Evolutionary conservation across 2,113 vertebrate species (phyloP).

Genomic region (Ammodytes marinus): DNA sequence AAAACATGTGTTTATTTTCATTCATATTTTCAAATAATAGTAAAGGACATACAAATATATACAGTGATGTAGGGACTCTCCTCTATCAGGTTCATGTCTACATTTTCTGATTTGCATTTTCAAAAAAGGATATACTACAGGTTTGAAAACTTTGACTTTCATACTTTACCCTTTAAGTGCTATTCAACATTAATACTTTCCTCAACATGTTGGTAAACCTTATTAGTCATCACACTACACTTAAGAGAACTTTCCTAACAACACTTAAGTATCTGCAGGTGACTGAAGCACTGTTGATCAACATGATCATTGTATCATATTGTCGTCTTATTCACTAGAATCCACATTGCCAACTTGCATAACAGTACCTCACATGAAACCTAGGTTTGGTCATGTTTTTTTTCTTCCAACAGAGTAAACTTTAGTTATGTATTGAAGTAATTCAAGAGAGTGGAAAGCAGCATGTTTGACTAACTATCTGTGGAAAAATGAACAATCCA

Average conservation of each 20-base stretch:
- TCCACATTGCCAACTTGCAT: slow-evolving; percentile 26
- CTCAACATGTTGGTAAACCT: slow-evolving; percentile 19
- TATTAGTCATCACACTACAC: slow-evolving; percentile 17
- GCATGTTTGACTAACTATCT: slow-evolving; percentile 61
- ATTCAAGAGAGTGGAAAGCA: slow-evolving; percentile 74
- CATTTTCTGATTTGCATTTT: slow-evolving; percentile 70
- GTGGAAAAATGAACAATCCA: slow-evolving; percentile 63
- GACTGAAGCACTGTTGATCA: no score
- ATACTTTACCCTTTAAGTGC: slow-evolving; percentile 63
- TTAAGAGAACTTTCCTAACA: slow-evolving; percentile 24
- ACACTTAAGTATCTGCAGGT: slow-evolving; percentile 39
- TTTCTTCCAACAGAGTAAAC: slow-evolving; percentile 72
- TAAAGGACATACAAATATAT: slow-evolving; percentile 83
- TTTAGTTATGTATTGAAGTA: slow-evolving; percentile 78
- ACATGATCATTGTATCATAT: not conserved
- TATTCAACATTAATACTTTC: slow-evolving; percentile 50
- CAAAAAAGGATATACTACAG: slow-evolving; percentile 73
- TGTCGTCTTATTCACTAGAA: slow-evolving; percentile 13
- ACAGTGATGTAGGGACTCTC: slow-evolving; percentile 79
- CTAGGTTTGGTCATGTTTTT: slow-evolving; percentile 67
- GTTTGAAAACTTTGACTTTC: slow-evolving; percentile 61
- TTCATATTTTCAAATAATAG: slow-evolving; percentile 82
- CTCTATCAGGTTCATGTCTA: slow-evolving; percentile 60
- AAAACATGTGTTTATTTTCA: slow-evolving; percentile 86
- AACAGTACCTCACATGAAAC: slow-evolving; percentile 32